Evolutionary conservation across 2,888 invertebrate genomes (phyloP), one percentile per base, ranked within the genome.

Genomic region (Nymphalis c-album): DNA sequence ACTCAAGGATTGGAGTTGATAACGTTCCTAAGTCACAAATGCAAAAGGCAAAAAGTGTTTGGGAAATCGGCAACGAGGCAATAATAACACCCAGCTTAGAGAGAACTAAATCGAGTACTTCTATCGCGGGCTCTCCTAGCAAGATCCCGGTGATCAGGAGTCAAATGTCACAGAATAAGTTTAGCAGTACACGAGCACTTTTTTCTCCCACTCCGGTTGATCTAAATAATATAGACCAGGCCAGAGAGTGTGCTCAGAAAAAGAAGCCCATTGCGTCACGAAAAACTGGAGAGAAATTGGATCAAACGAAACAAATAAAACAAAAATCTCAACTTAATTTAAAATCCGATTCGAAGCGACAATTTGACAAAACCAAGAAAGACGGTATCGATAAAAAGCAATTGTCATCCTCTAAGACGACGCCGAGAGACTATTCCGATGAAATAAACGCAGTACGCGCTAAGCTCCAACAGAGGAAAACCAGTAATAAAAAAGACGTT

Each of bases 71-170:
- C 70, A 92, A 88, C 68, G 90, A 90, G 77, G 77, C 83, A 48
- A 78, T 89, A 71, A 80, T 89, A 74, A 78, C 84, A 73, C 80
- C 89, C 51, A 85, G 82, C 75, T 82, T 93, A 76, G 92, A 92
- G 78, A 87, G 93, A 78, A 92, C 93, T 40, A 90, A 84, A 78
- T 93, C 93, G 63, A 88, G 87, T 58, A 91, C 91, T 88, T 92
- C 91, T 91, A 92, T 92, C 87, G 85, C 93, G 86, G 90, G 92
- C 76, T 93, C 93, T 87, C 92, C 92, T 60, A 94, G 94, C 80
- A 94, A 94, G 88, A 94, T 94, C 85, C 94, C 94, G 80, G 93
- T 94, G 88, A 92, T 92, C 77, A 90, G 93, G 83, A 88, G 92
- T 84, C 92, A 92, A 79, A 88, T 91, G 86, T 85, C 91, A 71